phyloP scores from a whole-genome alignment of 2,797 vertebrate genomes.

The Enteromius unitaeniatus region DNA sequence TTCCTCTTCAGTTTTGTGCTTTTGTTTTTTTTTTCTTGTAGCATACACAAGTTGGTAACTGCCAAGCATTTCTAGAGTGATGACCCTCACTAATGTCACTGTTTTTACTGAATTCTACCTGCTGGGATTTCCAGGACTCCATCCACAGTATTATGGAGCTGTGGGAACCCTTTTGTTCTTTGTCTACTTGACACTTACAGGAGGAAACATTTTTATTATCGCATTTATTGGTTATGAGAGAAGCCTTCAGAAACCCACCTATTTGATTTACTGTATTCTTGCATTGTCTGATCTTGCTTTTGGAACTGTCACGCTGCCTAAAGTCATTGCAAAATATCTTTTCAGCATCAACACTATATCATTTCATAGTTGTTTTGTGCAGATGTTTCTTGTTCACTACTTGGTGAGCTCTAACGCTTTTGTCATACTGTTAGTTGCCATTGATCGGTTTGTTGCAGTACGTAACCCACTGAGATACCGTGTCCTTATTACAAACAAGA shows the following conservation, averaged over 20 bases:
- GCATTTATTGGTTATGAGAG: conserved; percentile 64
- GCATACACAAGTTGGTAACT: conserved; percentile 44
- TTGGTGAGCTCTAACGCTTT: conserved; percentile 66
- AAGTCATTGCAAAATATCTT: conserved; percentile 69
- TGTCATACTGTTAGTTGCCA: conserved; percentile 70
- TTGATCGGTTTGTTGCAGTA: conserved; percentile 72
- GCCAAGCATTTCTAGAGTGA: conserved; percentile 23
- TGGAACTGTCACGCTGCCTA: conserved; percentile 68
- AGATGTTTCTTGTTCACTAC: conserved; percentile 75
- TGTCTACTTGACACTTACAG: conserved; percentile 62
- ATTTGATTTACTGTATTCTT: conserved; percentile 70
- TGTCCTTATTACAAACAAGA: conserved; percentile 68
- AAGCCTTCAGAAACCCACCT: conserved; percentile 70
- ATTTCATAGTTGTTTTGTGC: conserved; percentile 68
- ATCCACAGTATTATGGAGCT: conserved; percentile 58
- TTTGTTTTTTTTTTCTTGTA: conserved; percentile 69
- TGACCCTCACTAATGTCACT: conserved; percentile 57
- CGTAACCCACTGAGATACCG: conserved; percentile 71
- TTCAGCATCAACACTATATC: conserved; percentile 60
- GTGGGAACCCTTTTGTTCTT: conserved; percentile 64
- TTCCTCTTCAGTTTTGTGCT: conserved; percentile 67
- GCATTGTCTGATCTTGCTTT: conserved; percentile 69
- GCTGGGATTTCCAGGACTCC: conserved; percentile 73
- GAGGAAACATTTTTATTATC: conserved; percentile 71
- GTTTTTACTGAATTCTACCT: conserved; percentile 42